Percentiles rank a stretch among this genome's conserved stretches.
phyloP scores from a whole-genome alignment of 1,140 invertebrate genomes.

The Alviniconcha marisindica region DNA sequence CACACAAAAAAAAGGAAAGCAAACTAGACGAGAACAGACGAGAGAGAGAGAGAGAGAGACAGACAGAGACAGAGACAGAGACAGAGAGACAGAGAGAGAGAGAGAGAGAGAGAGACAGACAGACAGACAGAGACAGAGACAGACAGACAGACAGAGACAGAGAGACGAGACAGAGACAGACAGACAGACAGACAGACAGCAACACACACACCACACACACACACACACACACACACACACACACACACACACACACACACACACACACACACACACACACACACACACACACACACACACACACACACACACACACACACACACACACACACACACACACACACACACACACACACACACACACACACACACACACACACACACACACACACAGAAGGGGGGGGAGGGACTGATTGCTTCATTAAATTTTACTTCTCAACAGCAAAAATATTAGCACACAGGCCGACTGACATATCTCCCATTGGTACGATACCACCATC shows the following conservation, averaged over 20 bases:
- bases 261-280: background rate
- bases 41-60: conserved; percentile 4
- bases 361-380: background rate
- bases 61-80: conserved; percentile 21
- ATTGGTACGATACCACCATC: no score
- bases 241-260: background rate
- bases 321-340: no score
- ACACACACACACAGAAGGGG: background rate
- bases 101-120: background rate
- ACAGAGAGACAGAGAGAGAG: background rate
- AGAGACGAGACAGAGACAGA: background rate
- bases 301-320: no score
- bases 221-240: conserved; percentile 27
- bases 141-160: background rate
- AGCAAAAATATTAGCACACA: no score
- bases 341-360: no score
- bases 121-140: background rate
- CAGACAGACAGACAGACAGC: background rate
- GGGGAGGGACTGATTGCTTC: background rate
- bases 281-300: background rate
- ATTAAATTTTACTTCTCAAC: background rate
- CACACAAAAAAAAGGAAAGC: background rate
- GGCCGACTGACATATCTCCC: no score
- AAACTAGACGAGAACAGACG: background rate
- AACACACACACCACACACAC: background rate